These are phyloP conservation scores for Drosophila pegasa DNA, from an alignment of 2,888 invertebrate species.

Conservation along the genomic window DNA sequence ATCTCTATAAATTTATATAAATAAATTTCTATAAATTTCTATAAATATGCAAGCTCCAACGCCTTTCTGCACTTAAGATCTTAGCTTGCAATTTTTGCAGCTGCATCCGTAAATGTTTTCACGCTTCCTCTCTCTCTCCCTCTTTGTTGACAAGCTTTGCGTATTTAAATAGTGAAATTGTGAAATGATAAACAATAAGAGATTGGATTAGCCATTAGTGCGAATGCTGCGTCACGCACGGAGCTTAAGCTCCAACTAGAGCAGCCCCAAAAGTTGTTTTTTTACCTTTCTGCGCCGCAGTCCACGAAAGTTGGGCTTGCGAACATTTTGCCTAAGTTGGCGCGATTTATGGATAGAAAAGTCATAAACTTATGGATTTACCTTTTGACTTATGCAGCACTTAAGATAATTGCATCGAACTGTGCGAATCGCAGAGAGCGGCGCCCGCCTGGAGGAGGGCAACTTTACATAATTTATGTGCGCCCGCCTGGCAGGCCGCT, in stretches of 20 bases:
- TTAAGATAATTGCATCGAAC: slow-evolving; percentile 77
- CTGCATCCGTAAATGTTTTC: neutral
- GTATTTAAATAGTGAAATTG: neutral
- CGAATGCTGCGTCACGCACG: slow-evolving; percentile 5
- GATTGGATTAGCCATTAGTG: slow-evolving; percentile 12
- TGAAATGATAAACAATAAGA: slow-evolving; percentile 16
- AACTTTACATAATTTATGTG: slow-evolving; percentile 79
- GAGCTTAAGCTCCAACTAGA: neutral
- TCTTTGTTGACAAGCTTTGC: slow-evolving; percentile 1
- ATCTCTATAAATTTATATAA: neutral
- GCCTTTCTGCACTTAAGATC: slow-evolving; percentile 9
- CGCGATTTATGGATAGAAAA: slow-evolving; percentile 73
- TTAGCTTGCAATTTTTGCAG: slow-evolving; percentile 1
- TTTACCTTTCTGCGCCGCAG: neutral
- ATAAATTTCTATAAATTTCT: neutral
- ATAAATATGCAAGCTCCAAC: neutral
- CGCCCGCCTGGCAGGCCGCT: slow-evolving; percentile 14
- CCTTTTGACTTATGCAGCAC: slow-evolving; percentile 73
- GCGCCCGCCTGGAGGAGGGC: slow-evolving; percentile 26
- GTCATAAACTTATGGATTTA: slow-evolving; percentile 80
- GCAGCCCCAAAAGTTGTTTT: slow-evolving; percentile 44
- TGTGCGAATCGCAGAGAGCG: slow-evolving; percentile 43
- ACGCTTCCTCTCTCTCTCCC: neutral
- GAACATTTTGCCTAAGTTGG: slow-evolving; percentile 65
- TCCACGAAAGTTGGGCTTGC: slow-evolving; percentile 40